Base-by-base conservation (phyloP, 2,888 invertebrate genomes). In the Strigamia transsilvanica region DNA sequence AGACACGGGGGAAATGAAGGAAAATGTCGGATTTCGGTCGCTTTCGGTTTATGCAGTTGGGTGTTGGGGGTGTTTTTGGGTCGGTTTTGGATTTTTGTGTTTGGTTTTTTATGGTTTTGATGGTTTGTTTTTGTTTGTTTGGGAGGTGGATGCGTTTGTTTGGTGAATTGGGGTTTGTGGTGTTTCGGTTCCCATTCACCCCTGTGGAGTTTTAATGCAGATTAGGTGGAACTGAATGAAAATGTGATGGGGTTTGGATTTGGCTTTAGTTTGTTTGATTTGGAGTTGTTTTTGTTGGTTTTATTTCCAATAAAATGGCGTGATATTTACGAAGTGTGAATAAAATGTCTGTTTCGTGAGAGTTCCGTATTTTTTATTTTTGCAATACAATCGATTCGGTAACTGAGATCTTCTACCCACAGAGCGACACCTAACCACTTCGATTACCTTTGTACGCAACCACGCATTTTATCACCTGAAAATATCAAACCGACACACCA, bases 1-100 rank as follows among this genome's bases (percentile, higher is more conserved):
- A 81, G 81, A 41, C n/a, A n/a, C n/a, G n/a, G 23, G 61, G 12
- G 41, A 32, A 32, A 32, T 27, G 81, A 81, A 66, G 81, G 81
- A 66, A 23, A 12, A 34, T 7, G 10, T 79, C 13, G 79, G 79
- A 79, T 15, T 3, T n/a, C 4, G n/a, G 18, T 18, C 6, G n/a
- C 2, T 13, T 13, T 15, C 3, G 15, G 7, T n/a, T 13, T 13
- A 6, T 51, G n/a, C n/a, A 15, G n/a, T 51, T 51, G 2, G 2
- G 1, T n/a, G 15, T 51, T 51, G 2, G 13, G 51, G n/a, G 1
- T 13, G 13, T n/a, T 51, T 51, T 2, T 51, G 15, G 51, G 3
- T 1, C 4, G 51, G 12, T 46, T 46, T 46, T 46, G 13, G 51
- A 51, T n/a, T 34, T 34, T 34, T 5, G 34, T 34, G 34, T 34